Evolutionary conservation across 1,140 invertebrate genomes (phyloP), one percentile per base, ranked within the genome.

Genomic region (Bombus affinis): DNA sequence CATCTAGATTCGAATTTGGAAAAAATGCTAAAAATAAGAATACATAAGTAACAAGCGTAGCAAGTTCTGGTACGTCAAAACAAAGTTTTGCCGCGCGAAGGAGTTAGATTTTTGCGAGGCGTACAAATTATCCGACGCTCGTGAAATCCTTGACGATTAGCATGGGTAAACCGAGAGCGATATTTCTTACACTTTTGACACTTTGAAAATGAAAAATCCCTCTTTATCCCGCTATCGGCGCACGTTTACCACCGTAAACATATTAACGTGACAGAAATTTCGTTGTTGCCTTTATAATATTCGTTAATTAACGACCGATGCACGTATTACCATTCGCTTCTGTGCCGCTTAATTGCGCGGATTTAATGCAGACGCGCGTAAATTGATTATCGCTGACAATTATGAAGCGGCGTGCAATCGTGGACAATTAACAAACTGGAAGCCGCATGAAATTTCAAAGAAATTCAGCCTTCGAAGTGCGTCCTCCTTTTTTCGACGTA

Each of bases 341-440:
- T 28, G 37, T 59, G 35, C 28, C 8, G 53, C 39, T 12, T 62
- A 81, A 81, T 81, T 81, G 70, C n/a, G 53, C 25, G 70, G n/a
- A 65, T 74, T 81, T 81, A 62, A 81, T 74, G 70, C 80, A 47
- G 39, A 65, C n/a, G 39, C 68, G 70, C 70, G 39, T 81, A 62
- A 81, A 59, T 42, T 44, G 37, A 81, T 81, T 81, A 74, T 81
- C 39, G n/a, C 10, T 59, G 79, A 74, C 80, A 81, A 74, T 81
- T 74, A 62, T 42, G 53, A 62, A 62, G 37, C 15, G 70, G 53
- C 37, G 70, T 35, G 42, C 37, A 81, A 62, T 81, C 59, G 22
- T 22, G n/a, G 13, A 32, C 42, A 42, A 66, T n/a, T 32, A 79
- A 47, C 32, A 25, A 44, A 32, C 32, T 32, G 39, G 15, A 8